phyloP scores from a whole-genome alignment of 2,888 invertebrate genomes.

The Mylabris sibirica region DNA sequence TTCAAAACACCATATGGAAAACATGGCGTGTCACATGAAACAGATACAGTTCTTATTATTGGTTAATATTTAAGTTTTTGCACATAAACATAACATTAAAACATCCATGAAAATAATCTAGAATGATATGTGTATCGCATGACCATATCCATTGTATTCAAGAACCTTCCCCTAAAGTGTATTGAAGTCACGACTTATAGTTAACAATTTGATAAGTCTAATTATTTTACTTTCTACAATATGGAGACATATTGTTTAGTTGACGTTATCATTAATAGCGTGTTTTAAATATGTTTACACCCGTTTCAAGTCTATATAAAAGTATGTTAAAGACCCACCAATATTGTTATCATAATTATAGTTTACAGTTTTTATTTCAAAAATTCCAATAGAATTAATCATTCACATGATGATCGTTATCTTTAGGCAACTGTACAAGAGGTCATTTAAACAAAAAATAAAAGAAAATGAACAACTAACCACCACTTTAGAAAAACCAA shows the following conservation, averaged over 20 bases:
- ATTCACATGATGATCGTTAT: background rate
- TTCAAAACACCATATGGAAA: conserved; percentile 24
- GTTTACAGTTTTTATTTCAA: background rate
- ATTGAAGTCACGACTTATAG: conserved; percentile 41
- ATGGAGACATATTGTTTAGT: conserved; percentile 41
- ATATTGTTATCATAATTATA: background rate
- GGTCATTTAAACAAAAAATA: background rate
- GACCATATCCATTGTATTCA: conserved; percentile 37
- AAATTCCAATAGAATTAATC: background rate
- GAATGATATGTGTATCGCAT: conserved; percentile 36
- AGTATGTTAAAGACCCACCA: conserved; percentile 24
- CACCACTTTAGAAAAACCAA: background rate
- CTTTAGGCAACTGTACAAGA: background rate
- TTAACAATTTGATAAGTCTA: conserved; percentile 43
- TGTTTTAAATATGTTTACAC: conserved; percentile 40
- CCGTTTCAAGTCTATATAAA: conserved; percentile 32
- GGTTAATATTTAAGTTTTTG: conserved; percentile 26
- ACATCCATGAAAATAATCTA: background rate
- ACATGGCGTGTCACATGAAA: conserved; percentile 31
- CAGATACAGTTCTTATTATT: conserved; percentile 27
- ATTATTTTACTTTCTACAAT: conserved; percentile 36
- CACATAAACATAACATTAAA: conserved; percentile 22
- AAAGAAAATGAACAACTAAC: too few relatives aligned
- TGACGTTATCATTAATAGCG: conserved; percentile 45
- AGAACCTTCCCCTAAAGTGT: conserved; percentile 38